phyloP scores from a whole-genome alignment of 2,797 vertebrate genomes.

The Diglossa cyanea region DNA sequence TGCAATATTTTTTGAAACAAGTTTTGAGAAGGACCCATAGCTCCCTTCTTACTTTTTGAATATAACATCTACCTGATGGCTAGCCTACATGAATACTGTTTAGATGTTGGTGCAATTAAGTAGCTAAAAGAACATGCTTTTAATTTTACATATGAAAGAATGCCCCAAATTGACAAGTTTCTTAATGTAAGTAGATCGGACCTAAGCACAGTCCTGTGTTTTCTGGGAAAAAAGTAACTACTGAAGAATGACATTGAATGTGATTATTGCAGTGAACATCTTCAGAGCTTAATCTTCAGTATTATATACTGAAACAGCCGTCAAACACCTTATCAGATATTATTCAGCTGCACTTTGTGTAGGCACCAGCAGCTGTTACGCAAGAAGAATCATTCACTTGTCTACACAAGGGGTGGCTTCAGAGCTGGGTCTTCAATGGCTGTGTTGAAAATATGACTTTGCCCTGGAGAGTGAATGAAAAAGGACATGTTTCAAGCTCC shows the following conservation, averaged over 20 bases:
- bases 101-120: background rate
- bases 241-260: background rate
- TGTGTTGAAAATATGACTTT: background rate
- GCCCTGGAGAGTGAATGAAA: background rate
- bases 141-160: accelerated
- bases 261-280: background rate
- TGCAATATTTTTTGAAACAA: background rate
- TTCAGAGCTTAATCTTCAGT: background rate
- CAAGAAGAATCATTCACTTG: background rate
- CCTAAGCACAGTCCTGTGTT: background rate
- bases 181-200: background rate
- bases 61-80: background rate
- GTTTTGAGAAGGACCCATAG: background rate
- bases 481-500: background rate
- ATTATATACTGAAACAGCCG: background rate
- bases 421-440: background rate
- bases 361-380: background rate
- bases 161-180: background rate
- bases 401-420: accelerated
- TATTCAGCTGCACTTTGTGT: background rate
- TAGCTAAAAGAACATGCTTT: background rate
- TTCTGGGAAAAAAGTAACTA: background rate
- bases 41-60: background rate
- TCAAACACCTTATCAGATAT: background rate
- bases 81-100: background rate